Conservation (phyloP, 2,113 vertebrate genomes). For the Onychostruthus taczanowskii region DNA sequence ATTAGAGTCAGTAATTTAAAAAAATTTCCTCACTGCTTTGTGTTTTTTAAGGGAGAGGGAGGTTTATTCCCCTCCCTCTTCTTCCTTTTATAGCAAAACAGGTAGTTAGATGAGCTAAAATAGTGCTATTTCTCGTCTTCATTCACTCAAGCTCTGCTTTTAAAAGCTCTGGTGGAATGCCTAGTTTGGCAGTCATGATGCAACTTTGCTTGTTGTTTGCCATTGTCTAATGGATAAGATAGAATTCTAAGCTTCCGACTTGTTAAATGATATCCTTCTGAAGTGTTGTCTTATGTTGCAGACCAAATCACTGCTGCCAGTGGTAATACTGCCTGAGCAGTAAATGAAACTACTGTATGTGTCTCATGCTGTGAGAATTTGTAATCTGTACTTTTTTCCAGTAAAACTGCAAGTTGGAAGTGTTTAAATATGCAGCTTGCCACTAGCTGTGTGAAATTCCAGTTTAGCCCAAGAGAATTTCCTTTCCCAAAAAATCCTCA, state of each 20-base stretch:
- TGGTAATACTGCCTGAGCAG: neutral
- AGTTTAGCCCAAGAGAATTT: neutral
- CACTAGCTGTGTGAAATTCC: neutral
- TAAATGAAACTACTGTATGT: neutral
- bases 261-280: neutral
- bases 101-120: neutral
- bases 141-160: neutral
- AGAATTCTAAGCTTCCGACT: neutral
- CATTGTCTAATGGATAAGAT: neutral
- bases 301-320: neutral
- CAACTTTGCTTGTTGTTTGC: neutral
- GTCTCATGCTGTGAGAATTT: neutral
- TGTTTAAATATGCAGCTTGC: neutral
- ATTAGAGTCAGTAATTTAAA: neutral
- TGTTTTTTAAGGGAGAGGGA: neutral
- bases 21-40: neutral
- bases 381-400: neutral
- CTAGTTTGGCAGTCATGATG: neutral
- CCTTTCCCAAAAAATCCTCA: neutral
- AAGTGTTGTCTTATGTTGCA: neutral
- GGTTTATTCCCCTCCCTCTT: neutral
- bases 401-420: neutral
- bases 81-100: neutral
- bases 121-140: neutral
- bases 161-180: neutral